Conservation (phyloP, 37 sponge, comb jelly and placozoan genomes). For the Corticium candelabrum region DNA sequence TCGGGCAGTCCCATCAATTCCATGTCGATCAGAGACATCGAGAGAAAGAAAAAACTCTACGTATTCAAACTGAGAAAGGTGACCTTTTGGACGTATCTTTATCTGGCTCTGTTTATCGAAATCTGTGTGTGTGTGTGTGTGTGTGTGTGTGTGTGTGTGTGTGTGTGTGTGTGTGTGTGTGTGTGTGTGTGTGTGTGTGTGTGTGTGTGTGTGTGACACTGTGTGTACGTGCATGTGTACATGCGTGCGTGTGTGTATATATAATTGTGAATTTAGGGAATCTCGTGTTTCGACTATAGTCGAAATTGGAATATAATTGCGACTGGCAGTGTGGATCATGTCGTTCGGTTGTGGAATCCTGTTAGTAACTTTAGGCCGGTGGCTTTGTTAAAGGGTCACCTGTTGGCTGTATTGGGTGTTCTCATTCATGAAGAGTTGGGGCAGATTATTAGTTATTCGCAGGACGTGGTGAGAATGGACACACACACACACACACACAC, state of each 20-base stretch:
- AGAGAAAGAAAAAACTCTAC: constrained; percentile 56
- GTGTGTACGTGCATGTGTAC: background rate
- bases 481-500: background rate
- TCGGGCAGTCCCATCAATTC: constrained; percentile 42
- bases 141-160: constrained; percentile 20
- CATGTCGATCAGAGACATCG: constrained; percentile 66
- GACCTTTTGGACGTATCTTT: background rate
- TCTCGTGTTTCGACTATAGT: constrained; percentile 77
- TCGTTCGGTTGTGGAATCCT: constrained; percentile 89
- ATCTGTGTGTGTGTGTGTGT: background rate
- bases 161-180: constrained; percentile 22
- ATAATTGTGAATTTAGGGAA: no score
- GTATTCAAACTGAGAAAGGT: constrained; percentile 81
- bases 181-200: constrained; percentile 21
- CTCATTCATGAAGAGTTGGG: constrained; percentile 33
- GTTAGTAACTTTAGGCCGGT: constrained; percentile 71
- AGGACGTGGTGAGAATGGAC: constrained; percentile 48
- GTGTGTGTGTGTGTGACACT: constrained; percentile 21
- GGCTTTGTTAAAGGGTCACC: constrained; percentile 63
- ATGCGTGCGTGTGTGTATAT: background rate
- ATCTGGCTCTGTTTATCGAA: no score
- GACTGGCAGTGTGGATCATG: constrained; percentile 88
- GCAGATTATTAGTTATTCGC: constrained; percentile 65
- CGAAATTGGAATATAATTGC: constrained; percentile 60
- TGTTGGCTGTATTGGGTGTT: constrained; percentile 58